Base-by-base conservation (phyloP, 1,140 invertebrate genomes). In the Pseudomyrmex sp. region DNA sequence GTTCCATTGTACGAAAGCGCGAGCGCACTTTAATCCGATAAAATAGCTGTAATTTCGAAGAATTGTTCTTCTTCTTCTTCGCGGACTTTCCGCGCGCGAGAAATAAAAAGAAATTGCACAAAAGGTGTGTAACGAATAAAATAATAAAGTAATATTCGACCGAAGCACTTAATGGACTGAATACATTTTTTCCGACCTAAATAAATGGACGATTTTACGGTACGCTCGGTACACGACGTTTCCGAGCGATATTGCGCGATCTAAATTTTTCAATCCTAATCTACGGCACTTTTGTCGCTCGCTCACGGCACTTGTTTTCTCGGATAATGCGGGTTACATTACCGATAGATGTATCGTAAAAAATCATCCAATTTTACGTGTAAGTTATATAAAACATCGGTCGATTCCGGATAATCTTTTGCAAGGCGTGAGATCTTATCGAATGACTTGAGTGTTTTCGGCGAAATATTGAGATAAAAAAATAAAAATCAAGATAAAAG, bases 311-410 rank as follows among this genome's bases (percentile, higher is more conserved):
- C 23, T 73, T 44, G 52, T 59, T 23, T 18, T 12, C 70, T 72
- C 5, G n/a, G 46, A 65, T 70, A 84, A 35, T 61, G 50, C 50
- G n/a, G 7, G 10, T 50, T 23, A 8, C 26, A 20, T 18, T 68
- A 62, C 13, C 18, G 23, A 56, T 23, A 12, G n/a, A 56, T 20
- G 52, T 58, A 54, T 61, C 62, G 50, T 44, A 15, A 61, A 85
- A 85, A 88, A 87, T 88, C 76, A 79, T 82, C 82, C 82, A 87
- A 88, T 88, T 82, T 88, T 68, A 59, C 69, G 73, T 87, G 76
- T 66, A 85, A 88, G 61, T 88, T 85, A 74, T 87, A 35, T 35
- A 35, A 35, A 85, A 85, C 61, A 74, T 62, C 52, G 68, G n/a
- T 44, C 54, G 52, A 73, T 56, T 61, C 5, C 0, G 35, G 56